Percentiles rank a stretch among this genome's conserved stretches.
phyloP scores from a whole-genome alignment of 2,888 invertebrate genomes.

The Epinotia ramella region DNA sequence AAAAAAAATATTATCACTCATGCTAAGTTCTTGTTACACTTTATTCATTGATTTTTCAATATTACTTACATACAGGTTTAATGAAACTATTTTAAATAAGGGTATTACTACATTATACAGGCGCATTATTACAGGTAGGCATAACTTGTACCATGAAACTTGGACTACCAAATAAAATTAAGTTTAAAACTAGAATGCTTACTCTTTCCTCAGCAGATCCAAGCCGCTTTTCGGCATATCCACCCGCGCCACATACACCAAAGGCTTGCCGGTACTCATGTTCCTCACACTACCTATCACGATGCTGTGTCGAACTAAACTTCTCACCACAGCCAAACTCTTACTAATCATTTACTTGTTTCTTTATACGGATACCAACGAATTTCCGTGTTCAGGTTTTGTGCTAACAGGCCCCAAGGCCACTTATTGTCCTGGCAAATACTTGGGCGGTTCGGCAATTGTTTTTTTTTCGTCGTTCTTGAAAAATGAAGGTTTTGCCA shows the following conservation, averaged over 20 bases:
- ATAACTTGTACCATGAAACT: neutral
- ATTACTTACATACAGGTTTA: no score
- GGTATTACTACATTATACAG: neutral
- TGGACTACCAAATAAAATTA: neutral
- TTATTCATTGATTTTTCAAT: no score
- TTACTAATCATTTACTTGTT: slow-evolving; percentile 69
- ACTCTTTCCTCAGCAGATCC: slow-evolving; percentile 86
- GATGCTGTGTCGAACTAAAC: slow-evolving; percentile 55
- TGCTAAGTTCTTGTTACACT: no score
- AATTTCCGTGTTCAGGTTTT: slow-evolving; percentile 54
- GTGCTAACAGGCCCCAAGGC: slow-evolving; percentile 57
- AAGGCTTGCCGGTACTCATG: slow-evolving; percentile 75
- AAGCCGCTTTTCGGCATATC: slow-evolving; percentile 87
- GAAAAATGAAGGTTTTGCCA: slow-evolving; percentile 78
- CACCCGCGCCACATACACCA: slow-evolving; percentile 87
- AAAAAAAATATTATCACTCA: no score
- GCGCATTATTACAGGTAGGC: slow-evolving; percentile 1
- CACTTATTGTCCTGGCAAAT: slow-evolving; percentile 70
- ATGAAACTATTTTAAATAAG: neutral
- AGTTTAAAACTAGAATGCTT: slow-evolving; percentile 66
- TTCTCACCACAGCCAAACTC: slow-evolving; percentile 53
- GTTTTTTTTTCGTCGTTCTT: slow-evolving; percentile 63
- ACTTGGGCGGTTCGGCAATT: slow-evolving; percentile 67
- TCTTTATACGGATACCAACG: slow-evolving; percentile 44
- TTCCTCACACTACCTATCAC: slow-evolving; percentile 56